These are phyloP conservation scores for Cryptomyrus ogoouensis DNA, from an alignment of 2,113 vertebrate species.

Conservation along the genomic window DNA sequence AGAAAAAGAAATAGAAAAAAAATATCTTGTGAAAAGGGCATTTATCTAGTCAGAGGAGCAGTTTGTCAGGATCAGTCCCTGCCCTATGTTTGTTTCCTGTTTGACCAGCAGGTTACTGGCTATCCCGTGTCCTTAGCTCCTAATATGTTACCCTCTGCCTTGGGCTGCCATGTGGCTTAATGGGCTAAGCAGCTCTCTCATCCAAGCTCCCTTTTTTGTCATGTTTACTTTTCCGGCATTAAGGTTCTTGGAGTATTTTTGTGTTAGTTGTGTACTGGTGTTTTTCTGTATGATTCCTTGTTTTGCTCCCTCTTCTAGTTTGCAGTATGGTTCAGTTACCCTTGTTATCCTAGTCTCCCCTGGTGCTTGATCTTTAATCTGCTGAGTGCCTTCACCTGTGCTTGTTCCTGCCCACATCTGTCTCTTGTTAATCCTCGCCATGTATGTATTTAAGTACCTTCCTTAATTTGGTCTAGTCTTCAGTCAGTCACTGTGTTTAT, in stretches of 20 bases:
- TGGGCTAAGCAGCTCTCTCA: no score
- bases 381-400: background rate
- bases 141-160: background rate
- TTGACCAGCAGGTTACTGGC: no score
- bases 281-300: background rate
- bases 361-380: background rate
- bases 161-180: background rate
- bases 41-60: no score
- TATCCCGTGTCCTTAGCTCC: no score
- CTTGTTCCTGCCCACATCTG: background rate
- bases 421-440: background rate
- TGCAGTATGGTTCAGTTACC: background rate
- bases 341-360: background rate
- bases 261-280: background rate
- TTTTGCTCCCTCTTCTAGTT: background rate
- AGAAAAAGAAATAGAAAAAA: background rate
- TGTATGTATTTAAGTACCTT: background rate
- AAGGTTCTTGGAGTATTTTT: background rate
- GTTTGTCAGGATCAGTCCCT: no score
- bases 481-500: background rate
- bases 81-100: no score
- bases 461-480: background rate
- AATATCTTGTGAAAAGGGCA: background rate
- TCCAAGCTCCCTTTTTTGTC: background rate
- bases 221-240: background rate